Conservation (phyloP, 2,888 invertebrate genomes). For the Theristus sp. region DNA sequence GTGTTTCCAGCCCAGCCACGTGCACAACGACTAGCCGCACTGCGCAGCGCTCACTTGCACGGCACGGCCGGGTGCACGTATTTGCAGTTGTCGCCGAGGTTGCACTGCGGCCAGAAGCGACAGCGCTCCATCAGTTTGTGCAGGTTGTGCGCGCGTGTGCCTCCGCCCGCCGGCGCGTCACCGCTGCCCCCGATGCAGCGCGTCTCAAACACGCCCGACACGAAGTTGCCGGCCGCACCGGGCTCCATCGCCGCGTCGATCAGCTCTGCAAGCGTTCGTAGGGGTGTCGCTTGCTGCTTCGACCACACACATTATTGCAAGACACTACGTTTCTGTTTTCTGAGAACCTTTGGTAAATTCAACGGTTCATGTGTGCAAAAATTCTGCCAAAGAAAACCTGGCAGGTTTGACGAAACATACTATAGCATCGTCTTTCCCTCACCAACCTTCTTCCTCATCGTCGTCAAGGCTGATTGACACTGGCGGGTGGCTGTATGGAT, state of each 20-base stretch:
- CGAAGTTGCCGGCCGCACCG: not conserved
- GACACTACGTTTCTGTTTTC: no score
- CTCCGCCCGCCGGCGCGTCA: not conserved
- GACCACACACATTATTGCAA: no score
- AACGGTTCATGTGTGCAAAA: no score
- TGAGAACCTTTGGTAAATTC: no score
- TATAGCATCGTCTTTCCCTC: no score
- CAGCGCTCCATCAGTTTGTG: not conserved
- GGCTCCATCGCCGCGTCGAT: not conserved
- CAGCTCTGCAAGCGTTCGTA: not conserved
- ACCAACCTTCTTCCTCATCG: not conserved
- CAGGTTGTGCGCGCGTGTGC: not conserved
- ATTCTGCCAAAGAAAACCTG: no score
- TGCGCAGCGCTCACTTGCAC: constrained; percentile 3
- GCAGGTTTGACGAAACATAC: no score
- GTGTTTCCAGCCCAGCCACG: no score
- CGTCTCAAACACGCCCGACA: not conserved
- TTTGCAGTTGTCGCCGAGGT: not conserved
- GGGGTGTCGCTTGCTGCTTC: no score
- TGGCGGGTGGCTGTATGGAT: not conserved
- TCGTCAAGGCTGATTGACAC: not conserved
- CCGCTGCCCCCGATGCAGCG: not conserved
- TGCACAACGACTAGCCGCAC: no score
- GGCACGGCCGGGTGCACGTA: not conserved
- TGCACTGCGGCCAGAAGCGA: not conserved